phyloP scores from a whole-genome alignment of 2,113 vertebrate genomes.

The Emberiza fucata region DNA sequence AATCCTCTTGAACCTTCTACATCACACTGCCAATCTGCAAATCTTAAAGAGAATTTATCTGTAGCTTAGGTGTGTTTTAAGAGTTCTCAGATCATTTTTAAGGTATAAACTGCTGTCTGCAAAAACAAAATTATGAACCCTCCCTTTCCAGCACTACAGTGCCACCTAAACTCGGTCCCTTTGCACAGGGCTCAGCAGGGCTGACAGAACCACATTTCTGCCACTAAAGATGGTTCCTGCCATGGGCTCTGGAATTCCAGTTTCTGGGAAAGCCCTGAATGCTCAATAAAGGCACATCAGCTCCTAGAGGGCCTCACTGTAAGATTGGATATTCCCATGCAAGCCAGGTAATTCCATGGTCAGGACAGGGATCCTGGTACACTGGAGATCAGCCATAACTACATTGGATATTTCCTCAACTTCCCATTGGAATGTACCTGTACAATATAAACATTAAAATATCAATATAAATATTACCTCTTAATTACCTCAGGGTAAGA shows the following conservation, averaged over 20 bases:
- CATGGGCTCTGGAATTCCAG: rapidly evolving
- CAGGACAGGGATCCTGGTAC: rapidly evolving
- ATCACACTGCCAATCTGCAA: rapidly evolving
- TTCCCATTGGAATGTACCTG: neutral
- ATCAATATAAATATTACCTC: neutral
- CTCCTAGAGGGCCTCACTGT: neutral
- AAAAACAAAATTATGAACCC: neutral
- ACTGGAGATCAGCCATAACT: neutral
- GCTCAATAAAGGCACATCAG: neutral
- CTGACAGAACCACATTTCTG: neutral
- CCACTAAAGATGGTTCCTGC: neutral
- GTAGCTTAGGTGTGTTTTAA: neutral
- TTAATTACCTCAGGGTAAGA: neutral
- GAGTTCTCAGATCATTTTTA: neutral
- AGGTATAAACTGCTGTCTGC: neutral
- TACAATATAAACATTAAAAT: neutral
- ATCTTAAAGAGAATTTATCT: neutral
- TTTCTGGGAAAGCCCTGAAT: neutral
- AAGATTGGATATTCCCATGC: neutral
- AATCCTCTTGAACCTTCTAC: neutral
- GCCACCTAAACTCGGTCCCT: neutral
- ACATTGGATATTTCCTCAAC: neutral
- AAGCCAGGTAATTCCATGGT: neutral
- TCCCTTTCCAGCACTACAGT: rapidly evolving
- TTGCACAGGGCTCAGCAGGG: rapidly evolving